Base-by-base conservation (phyloP, 2,888 invertebrate species). In the Megastigmus dorsalis region DNA sequence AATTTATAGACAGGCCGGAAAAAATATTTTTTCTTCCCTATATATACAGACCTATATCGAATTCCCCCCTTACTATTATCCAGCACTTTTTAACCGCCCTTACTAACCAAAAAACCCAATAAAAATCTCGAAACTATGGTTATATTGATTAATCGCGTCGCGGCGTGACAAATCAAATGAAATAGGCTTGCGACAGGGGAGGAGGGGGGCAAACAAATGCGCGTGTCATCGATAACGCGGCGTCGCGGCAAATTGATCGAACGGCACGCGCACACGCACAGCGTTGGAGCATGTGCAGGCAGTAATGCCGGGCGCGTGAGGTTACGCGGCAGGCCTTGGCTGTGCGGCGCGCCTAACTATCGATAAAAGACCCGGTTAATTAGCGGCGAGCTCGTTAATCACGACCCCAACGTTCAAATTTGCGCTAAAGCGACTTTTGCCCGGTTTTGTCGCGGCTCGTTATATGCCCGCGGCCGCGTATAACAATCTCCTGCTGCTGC, bases 351-450 rank as follows among this genome's bases (percentile, higher is more conserved):
- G 57, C 55, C 60, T 69, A 76, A 65, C 38, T 43, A 45, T n/a
- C 50, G 28, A 38, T 41, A 70, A 54, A 67, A 74, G 63, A 5
- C 7, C 26, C n/a, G 63, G 62, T 63, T 68, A 50, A 59, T 59
- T 68, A 68, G 59, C 38, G 59, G n/a, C 33, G 9, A 18, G 15
- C 5, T 10, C 18, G 28, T 45, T 33, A 41, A 45, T 43, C 33
- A 45, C 45, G n/a, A n/a, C 18, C 6, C 3, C n/a, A 38, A 41
- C 43, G 45, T 57, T 45, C 36, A 48, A 55, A 67, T 57, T 57
- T 20, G 45, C n/a, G 1, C 28, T n/a, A n/a, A n/a, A n/a, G n/a
- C 20, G 33, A 7, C 38, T 41, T 41, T 20, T n/a, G n/a, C 9
- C 26, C 23, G 23, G 3, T 55, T 36, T n/a, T 30, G n/a, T n/a